Conservation (phyloP, 2,888 invertebrate species). For the Pedicia rivosa region DNA sequence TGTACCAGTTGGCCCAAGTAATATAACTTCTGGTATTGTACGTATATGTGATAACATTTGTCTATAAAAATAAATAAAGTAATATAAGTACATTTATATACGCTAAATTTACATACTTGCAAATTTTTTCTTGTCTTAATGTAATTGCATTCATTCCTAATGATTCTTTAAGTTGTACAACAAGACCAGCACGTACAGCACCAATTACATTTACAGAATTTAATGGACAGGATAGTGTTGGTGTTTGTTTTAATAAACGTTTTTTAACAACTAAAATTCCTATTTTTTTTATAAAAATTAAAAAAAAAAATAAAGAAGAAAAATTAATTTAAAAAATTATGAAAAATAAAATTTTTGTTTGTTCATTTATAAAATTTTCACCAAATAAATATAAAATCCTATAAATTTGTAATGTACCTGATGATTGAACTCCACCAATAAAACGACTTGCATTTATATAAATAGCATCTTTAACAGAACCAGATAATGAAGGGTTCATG, state of each 20-base stretch:
- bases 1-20: slow-evolving; percentile 54
- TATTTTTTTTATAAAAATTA: slow-evolving; percentile 17
- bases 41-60: slow-evolving; percentile 64
- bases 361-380: not conserved
- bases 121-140: slow-evolving; percentile 52
- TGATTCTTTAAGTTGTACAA: slow-evolving; percentile 70
- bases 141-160: slow-evolving; percentile 58
- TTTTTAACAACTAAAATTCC: slow-evolving; percentile 50
- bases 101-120: slow-evolving; percentile 41
- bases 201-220: slow-evolving; percentile 64
- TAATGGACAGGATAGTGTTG: no score
- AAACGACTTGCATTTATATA: slow-evolving; percentile 86
- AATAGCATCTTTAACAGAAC: slow-evolving; percentile 72
- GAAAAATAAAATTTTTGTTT: not conserved
- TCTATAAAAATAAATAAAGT: slow-evolving; percentile 36
- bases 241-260: slow-evolving; percentile 34
- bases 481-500: slow-evolving; percentile 65
- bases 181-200: slow-evolving; percentile 69
- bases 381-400: slow-evolving; percentile 2
- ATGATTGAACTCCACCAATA: slow-evolving; percentile 77
- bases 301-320: not conserved
- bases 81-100: no score
- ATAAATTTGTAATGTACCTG: slow-evolving; percentile 21
- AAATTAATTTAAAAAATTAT: not conserved
- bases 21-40: slow-evolving; percentile 61